A percentile compares a stretch with the other conserved stretches of the same genome.
Evolutionary conservation across 2,113 vertebrate species (phyloP).

Genomic region (Formicarius rufipectus): DNA sequence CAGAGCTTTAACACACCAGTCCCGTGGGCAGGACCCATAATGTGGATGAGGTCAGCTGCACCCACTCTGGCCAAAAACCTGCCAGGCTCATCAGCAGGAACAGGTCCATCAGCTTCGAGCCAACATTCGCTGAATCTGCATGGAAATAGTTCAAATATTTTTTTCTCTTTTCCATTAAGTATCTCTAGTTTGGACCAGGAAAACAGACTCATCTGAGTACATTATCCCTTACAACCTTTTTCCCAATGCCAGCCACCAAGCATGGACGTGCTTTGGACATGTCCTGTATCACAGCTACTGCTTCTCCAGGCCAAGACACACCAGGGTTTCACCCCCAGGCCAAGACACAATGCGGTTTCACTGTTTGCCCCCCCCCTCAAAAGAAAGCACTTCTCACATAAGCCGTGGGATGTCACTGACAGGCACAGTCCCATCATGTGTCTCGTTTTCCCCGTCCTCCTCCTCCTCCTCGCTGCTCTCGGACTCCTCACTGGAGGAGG

Average conservation of each 20-base stretch:
- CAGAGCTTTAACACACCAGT: neutral
- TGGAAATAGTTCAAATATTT: neutral
- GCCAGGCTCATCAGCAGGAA: neutral
- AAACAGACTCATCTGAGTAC: neutral
- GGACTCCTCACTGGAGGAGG: slow-evolving; percentile 95
- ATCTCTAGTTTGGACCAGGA: neutral
- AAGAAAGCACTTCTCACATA: slow-evolving; percentile 81
- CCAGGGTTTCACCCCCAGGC: fast-evolving
- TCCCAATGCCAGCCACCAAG: neutral
- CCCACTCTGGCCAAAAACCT: neutral
- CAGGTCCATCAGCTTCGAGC: neutral
- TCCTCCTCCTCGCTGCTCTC: slow-evolving; percentile 94
- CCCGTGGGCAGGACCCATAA: neutral
- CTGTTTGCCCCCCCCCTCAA: fast-evolving
- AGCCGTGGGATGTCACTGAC: slow-evolving; percentile 98
- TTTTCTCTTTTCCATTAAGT: neutral
- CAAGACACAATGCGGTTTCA: fast-evolving
- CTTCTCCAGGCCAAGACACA: neutral
- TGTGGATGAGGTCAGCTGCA: neutral
- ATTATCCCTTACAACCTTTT: neutral
- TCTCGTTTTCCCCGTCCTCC: slow-evolving; percentile 90
- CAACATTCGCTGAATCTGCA: neutral
- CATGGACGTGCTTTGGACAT: fast-evolving
- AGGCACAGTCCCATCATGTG: slow-evolving; percentile 90
- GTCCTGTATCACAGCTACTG: neutral